phyloP scores from a whole-genome alignment of 2,888 invertebrate genomes.

The Muscina levida region DNA sequence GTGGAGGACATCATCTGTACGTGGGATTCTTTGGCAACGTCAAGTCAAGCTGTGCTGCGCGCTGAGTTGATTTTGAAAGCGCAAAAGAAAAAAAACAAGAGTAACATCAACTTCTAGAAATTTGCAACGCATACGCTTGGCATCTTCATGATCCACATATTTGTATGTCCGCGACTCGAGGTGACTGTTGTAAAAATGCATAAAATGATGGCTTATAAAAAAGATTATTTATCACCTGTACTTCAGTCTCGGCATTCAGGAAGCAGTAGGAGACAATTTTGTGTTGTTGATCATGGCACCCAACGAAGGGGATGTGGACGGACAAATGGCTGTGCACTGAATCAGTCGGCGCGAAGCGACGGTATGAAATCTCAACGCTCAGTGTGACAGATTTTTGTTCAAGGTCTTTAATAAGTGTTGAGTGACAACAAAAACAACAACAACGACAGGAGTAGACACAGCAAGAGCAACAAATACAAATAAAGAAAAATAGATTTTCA shows the following conservation, averaged over 20 bases:
- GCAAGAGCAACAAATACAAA: constrained; percentile 21
- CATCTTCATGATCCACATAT: constrained; percentile 43
- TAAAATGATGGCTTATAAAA: constrained; percentile 77
- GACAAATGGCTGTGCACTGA: background rate
- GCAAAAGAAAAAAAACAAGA: constrained; percentile 23
- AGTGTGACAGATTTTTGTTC: constrained; percentile 56
- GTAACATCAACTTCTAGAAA: background rate
- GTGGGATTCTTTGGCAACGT: constrained; percentile 77
- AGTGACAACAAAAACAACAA: constrained; percentile 61
- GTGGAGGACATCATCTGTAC: constrained; percentile 58
- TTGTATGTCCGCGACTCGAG: constrained; percentile 51
- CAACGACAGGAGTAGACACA: no score
- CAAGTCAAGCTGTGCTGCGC: constrained; percentile 76
- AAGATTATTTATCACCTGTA: constrained; percentile 78
- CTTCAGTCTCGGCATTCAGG: constrained; percentile 71
- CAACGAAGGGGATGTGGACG: background rate
- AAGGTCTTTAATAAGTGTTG: constrained; percentile 65
- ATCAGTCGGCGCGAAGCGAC: background rate
- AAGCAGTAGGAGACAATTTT: constrained; percentile 77
- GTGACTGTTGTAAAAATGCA: constrained; percentile 77
- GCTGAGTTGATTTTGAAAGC: constrained; percentile 46
- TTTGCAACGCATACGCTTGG: constrained; percentile 65
- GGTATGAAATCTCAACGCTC: constrained; percentile 25
- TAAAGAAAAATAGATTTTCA: constrained; percentile 35
- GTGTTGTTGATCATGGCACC: background rate